phyloP scores from a whole-genome alignment of 2,888 invertebrate species.

The Cephus pulcher region DNA sequence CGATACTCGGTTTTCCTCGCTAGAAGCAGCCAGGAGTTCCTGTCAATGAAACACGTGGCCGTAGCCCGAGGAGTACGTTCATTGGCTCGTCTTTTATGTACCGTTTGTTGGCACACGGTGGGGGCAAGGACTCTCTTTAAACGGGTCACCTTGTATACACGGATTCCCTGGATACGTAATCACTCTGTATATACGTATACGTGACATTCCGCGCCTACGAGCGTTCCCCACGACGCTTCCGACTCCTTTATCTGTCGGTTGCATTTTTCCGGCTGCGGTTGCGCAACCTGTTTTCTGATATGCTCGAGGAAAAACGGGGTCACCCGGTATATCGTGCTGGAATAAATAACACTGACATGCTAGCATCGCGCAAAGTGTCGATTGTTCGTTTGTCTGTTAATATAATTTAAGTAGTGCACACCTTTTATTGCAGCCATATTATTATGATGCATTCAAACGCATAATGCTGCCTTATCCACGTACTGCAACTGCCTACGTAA shows the following conservation, averaged over 20 bases:
- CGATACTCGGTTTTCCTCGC: neutral
- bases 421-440: neutral
- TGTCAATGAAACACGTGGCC: neutral
- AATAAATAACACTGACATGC: neutral
- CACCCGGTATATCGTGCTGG: neutral
- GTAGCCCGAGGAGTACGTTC: neutral
- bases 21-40: neutral
- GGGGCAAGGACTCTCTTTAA: neutral
- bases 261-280: neutral
- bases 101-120: neutral
- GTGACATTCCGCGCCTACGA: neutral
- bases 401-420: neutral
- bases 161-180: neutral
- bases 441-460: neutral
- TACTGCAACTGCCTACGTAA: neutral
- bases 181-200: neutral
- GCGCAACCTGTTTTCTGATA: neutral
- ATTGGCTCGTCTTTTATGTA: neutral
- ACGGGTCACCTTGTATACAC: slow-evolving; percentile 6
- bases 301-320: neutral
- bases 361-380: neutral
- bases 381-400: neutral
- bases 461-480: neutral
- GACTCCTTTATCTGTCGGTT: neutral
- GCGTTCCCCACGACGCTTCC: neutral